A percentile compares a stretch with the other conserved stretches of the same genome.
phyloP scores from a whole-genome alignment of 2,113 vertebrate species.

The Sylvicapra grimmia region DNA sequence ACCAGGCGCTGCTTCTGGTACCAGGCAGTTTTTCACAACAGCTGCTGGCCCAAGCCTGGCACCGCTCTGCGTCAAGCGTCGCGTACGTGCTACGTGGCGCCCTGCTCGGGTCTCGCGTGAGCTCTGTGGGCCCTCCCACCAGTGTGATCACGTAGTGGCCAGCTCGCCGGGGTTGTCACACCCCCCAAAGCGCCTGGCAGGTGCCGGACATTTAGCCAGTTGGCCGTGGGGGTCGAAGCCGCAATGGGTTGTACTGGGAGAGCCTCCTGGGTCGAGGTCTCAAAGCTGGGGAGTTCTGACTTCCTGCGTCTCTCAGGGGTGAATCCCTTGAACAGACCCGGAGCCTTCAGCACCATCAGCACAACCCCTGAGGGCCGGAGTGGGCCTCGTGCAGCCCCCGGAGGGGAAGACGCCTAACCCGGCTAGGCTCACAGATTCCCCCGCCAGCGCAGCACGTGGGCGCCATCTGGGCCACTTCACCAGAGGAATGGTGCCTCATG shows the following conservation, averaged over 20 bases:
- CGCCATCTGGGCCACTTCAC: constrained; percentile 65
- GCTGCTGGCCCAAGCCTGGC: constrained; percentile 74
- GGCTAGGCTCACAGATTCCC: neutral
- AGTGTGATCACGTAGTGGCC: constrained; percentile 86
- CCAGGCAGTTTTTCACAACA: constrained; percentile 86
- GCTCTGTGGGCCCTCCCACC: constrained; percentile 70
- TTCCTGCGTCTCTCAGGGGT: constrained; percentile 84
- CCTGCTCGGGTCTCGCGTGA: neutral
- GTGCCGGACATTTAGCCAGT: constrained; percentile 89
- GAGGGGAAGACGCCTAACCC: neutral
- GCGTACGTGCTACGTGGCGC: constrained; percentile 74
- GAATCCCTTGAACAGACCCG: constrained; percentile 84
- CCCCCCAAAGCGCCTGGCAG: constrained; percentile 83
- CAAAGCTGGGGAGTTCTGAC: constrained; percentile 79
- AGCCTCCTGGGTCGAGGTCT: constrained; percentile 50
- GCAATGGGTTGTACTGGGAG: constrained; percentile 47
- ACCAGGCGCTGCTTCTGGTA: constrained; percentile 80
- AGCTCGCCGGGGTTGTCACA: constrained; percentile 86
- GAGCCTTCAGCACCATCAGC: constrained; percentile 76
- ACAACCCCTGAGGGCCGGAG: constrained; percentile 64
- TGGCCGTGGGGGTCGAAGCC: neutral
- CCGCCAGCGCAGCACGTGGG: neutral
- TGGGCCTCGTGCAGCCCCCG: neutral
- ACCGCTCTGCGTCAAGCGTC: constrained; percentile 65
- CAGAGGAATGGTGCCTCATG: neutral